Evolutionary conservation across 2,888 invertebrate genomes (phyloP).

Genomic region (Leucoma salicis): DNA sequence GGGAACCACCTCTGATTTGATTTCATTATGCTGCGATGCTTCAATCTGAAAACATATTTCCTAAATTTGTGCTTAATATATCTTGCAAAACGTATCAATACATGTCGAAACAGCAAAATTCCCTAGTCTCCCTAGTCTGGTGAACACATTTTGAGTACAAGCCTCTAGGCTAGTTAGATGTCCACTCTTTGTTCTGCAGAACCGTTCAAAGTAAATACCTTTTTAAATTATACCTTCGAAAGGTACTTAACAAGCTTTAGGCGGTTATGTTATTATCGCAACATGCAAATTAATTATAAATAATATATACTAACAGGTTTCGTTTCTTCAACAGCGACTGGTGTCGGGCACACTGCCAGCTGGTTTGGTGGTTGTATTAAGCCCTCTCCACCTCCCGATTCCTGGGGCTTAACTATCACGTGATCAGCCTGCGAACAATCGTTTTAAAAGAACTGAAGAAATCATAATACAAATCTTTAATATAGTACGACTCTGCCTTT

Average conservation of each 20-base stretch:
- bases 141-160: too few relatives aligned
- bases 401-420: conserved; percentile 15
- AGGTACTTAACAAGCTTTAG: too few relatives aligned
- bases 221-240: too few relatives aligned
- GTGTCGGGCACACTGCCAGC: background rate
- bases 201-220: too few relatives aligned
- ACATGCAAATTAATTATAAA: too few relatives aligned
- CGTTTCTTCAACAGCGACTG: conserved; percentile 10
- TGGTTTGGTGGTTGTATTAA: conserved; percentile 5
- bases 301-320: conserved; percentile 14
- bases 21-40: conserved; percentile 9
- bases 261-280: too few relatives aligned
- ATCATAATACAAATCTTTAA: conserved; percentile 13
- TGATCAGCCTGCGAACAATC: conserved; percentile 43
- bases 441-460: too few relatives aligned
- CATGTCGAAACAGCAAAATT: too few relatives aligned
- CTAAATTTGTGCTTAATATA: background rate
- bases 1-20: conserved; percentile 7
- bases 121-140: too few relatives aligned
- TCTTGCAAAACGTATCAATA: too few relatives aligned
- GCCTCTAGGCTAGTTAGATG: too few relatives aligned
- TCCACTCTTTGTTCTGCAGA: too few relatives aligned
- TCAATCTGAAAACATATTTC: conserved; percentile 10
- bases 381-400: conserved; percentile 22
- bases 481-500: background rate